Conservation (phyloP, 1,140 invertebrate species). For the Aleiodes sp. region DNA sequence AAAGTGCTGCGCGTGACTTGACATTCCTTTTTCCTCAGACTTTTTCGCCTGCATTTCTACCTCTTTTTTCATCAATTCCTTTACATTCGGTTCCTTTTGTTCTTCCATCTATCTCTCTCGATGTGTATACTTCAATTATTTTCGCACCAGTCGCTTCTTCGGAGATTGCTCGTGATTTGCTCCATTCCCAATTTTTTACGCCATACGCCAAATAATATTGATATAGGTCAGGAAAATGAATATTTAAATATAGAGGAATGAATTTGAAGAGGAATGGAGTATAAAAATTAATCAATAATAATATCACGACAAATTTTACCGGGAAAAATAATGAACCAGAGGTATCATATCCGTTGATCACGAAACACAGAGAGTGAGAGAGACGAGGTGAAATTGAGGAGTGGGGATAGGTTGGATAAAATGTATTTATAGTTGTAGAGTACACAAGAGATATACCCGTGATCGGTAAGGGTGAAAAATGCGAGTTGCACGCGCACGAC, state of each 20-base stretch:
- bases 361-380: background rate
- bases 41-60: background rate
- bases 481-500: constrained; percentile 19
- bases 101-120: background rate
- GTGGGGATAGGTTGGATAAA: background rate
- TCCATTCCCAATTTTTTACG: too few relatives aligned
- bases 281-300: background rate
- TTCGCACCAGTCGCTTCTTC: constrained; percentile 2
- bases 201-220: background rate
- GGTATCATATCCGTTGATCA: constrained; percentile 7
- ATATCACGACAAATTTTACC: background rate
- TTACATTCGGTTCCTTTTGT: background rate
- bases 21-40: background rate
- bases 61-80: background rate
- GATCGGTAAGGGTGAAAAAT: constrained; percentile 13
- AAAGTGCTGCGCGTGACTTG: constrained; percentile 1
- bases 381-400: constrained; percentile 6
- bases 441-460: background rate
- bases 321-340: background rate
- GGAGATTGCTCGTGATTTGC: background rate
- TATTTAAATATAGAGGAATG: background rate
- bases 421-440: constrained; percentile 10
- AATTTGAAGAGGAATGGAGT: background rate
- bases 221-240: background rate
- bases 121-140: background rate